Evolutionary conservation across 2,797 vertebrate species (phyloP), one percentile per base, ranked within the genome.

Genomic region (Sciurus vulgaris): DNA sequence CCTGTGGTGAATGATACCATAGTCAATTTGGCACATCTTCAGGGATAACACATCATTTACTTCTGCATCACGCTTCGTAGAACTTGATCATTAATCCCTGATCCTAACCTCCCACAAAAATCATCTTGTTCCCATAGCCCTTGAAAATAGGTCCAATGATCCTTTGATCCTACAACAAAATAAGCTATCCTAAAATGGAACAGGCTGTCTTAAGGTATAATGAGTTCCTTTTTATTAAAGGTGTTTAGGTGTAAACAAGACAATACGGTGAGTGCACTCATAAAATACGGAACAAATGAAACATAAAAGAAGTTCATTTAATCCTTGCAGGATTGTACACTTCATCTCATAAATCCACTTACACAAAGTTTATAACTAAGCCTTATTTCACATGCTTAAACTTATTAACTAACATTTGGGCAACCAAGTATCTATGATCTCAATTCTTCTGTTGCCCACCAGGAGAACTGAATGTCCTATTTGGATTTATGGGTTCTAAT

Each of bases 131-230:
- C 47, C 26, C 38, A 76, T 1, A 96, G 30, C 56, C 38, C 38
- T 94, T 90, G 41, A 54, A 87, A 96, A 87, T 35, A 41, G 35
- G 69, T 49, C 54, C 88, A 95, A 59, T 74, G 81, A 95, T 93
- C 56, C 54, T 88, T 90, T 97, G 85, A 94, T 86, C 22, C 67
- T 89, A 28, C n/a, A 96, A 92, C 44, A 93, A 94, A 97, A 93
- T 90, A n/a, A 94, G 92, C 22, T 90, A 14, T 67, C 61, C 69
- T 83, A 89, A 95, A 85, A 87, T n/a, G 18, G 33, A 92, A 67
- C 83, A 82, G 51, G n/a, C 67, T 90, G n/a, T 87, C 83, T 89
- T 92, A 33, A 15, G 28, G 20, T 30, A 38, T 67, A 96, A 91
- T 86, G 59, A 82, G 30, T 82, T 97, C 6, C 30, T 51, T 85